These are phyloP conservation scores for Hipparchia sbordonii DNA, from an alignment of 2,888 invertebrate genomes.

Conservation along the genomic window DNA sequence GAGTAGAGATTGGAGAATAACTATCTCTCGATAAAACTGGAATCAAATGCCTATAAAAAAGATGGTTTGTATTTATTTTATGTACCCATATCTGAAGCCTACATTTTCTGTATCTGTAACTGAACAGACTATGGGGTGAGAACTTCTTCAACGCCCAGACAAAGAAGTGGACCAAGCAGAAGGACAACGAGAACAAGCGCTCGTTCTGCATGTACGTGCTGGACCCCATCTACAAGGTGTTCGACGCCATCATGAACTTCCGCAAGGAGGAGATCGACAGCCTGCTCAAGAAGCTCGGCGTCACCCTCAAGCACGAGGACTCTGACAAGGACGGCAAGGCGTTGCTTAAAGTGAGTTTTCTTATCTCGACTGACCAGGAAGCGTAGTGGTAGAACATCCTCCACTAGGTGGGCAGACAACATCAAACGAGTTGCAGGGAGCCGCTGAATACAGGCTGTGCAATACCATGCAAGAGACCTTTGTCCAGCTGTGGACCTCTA, in stretches of 20 bases:
- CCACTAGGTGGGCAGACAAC: too few species aligned
- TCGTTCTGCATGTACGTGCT: conserved; percentile 99
- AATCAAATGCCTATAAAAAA: too few species aligned
- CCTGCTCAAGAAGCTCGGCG: conserved; percentile 94
- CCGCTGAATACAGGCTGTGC: too few species aligned
- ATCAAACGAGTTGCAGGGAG: too few species aligned
- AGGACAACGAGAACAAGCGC: conserved; percentile 95
- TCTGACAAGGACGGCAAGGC: conserved; percentile 98
- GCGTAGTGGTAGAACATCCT: too few species aligned
- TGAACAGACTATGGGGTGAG: conserved; percentile 94
- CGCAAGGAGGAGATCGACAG: conserved; percentile 96
- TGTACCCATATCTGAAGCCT: too few species aligned
- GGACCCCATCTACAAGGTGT: conserved; percentile 99
- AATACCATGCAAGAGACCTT: too few species aligned
- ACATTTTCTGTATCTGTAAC: not conserved
- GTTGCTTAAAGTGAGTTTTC: conserved; percentile 89
- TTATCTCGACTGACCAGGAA: too few species aligned
- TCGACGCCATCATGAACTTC: conserved; percentile 92
- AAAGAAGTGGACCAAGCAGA: conserved; percentile 98
- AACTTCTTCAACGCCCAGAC: conserved; percentile 98
- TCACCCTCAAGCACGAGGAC: conserved; percentile 96
- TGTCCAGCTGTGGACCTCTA: too few species aligned
- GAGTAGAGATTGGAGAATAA: too few species aligned
- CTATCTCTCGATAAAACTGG: too few species aligned
- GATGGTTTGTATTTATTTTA: too few species aligned